Base-by-base conservation (phyloP, 2,113 vertebrate species). In the Boulengeromyrus knoepffleri region DNA sequence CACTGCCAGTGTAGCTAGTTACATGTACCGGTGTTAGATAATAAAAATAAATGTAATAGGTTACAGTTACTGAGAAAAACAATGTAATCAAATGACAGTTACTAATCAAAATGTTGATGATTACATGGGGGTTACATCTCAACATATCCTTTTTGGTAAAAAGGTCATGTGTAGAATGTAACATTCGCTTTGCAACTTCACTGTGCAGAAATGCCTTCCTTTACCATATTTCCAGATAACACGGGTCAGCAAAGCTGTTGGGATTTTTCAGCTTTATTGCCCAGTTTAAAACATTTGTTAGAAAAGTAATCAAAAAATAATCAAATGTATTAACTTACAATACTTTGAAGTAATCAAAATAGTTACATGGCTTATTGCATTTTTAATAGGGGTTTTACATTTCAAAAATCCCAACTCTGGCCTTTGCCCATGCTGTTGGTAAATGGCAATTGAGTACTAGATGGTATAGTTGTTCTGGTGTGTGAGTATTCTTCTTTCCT, bases 401-500 rank as follows among this genome's bases (percentile, higher is more conserved):
- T 66, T 66, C 0, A 27, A 66, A 66, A 66, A 66, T 27, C 15
- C 31, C 31, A 83, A 45, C 77, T 1, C 77, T 80, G 31, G 74
- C 6, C 74, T 31, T 31, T 13, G 83, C 21, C 83, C 31, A 19
- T 80, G 36, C 15, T 45, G 17, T 47, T 85, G 45, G 42, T 45
- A 2, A 42, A 24, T 42, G 77, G 7, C 39, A 19, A 2, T 19
- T 83, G 77, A 24, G 39, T 45, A 27, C 46, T 47, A 12, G 83
- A 2, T 46, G 3, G 74, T 80, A 42, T 2, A 53, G 24, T 31
- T 50, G n/a, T 74, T 3, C 49, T 31, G 4, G 1, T 66, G 7
- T 58, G n/a, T 62, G 31, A 49, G 39, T 24, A 49, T 62, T 13
- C 90, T 36, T 90, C 52, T 89, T 24, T 88, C 84, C 10, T 92